These are phyloP conservation scores for Phlogophora meticulosa DNA, from an alignment of 2,888 invertebrate genomes.

Conservation along the genomic window DNA sequence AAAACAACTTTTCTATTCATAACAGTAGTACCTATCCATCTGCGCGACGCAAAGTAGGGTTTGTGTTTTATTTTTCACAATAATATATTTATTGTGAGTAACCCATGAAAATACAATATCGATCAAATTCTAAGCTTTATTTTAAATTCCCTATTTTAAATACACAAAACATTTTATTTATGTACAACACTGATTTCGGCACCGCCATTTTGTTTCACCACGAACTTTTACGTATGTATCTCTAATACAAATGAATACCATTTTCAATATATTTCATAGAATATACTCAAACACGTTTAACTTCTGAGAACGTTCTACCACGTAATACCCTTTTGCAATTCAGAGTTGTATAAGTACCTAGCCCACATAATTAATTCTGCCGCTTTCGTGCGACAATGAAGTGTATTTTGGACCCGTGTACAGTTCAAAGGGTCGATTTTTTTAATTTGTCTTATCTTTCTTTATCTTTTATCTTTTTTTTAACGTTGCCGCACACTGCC, in stretches of 20 bases:
- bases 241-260: background rate
- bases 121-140: too few relatives aligned
- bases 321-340: conserved; percentile 13
- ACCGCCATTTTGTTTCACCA: background rate
- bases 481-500: too few relatives aligned
- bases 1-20: too few relatives aligned
- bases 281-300: background rate
- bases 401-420: background rate
- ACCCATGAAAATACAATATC: too few relatives aligned
- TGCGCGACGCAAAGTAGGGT: too few relatives aligned
- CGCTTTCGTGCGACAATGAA: background rate
- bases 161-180: too few relatives aligned
- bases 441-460: too few relatives aligned
- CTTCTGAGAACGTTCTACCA: background rate
- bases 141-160: too few relatives aligned
- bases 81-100: too few relatives aligned
- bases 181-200: background rate
- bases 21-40: too few relatives aligned
- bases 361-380: background rate
- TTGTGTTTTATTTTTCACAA: too few relatives aligned
- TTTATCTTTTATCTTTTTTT: too few relatives aligned
- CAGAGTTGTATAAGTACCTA: background rate
- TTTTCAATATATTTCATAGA: background rate
- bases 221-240: background rate
- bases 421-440: background rate